Evolutionary conservation across 2,797 vertebrate genomes (phyloP).

Genomic region (Echeneis naucrates): DNA sequence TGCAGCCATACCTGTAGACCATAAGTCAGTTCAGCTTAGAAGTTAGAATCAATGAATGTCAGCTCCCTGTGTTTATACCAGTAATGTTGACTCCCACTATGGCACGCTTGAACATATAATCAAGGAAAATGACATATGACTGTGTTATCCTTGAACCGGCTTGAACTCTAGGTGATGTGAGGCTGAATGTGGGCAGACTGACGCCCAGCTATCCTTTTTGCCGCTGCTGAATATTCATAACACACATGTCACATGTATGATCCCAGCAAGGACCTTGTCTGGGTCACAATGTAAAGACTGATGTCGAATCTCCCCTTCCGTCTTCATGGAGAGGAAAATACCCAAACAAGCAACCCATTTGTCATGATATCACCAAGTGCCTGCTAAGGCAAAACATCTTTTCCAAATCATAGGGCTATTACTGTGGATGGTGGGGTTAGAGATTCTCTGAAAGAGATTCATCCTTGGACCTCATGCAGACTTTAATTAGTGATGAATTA

Average conservation of each 20-base stretch:
- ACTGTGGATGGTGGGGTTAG: constrained; percentile 60
- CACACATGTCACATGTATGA: constrained; percentile 50
- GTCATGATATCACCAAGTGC: constrained; percentile 56
- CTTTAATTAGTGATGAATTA: constrained; percentile 84
- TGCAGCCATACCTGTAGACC: constrained; percentile 44
- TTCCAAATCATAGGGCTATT: constrained; percentile 71
- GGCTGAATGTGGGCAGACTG: constrained; percentile 7
- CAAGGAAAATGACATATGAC: neutral
- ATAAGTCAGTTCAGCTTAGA: constrained; percentile 24
- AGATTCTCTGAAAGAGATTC: constrained; percentile 71
- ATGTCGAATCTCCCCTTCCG: constrained; percentile 23
- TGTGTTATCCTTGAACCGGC: neutral
- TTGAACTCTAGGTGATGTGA: neutral
- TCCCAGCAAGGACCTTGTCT: constrained; percentile 50
- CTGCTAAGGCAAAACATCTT: constrained; percentile 71
- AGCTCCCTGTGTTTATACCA: constrained; percentile 22
- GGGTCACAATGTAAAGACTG: constrained; percentile 60
- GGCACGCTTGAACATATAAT: constrained; percentile 21
- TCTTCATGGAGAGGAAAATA: constrained; percentile 48
- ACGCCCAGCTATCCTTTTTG: constrained; percentile 18
- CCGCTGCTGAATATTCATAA: constrained; percentile 33
- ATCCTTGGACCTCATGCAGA: constrained; percentile 72
- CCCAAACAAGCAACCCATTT: constrained; percentile 60
- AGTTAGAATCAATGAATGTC: constrained; percentile 41
- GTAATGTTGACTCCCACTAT: constrained; percentile 38